Base-by-base conservation (phyloP, 1,140 invertebrate genomes). In the Cyclargus thomasi region DNA sequence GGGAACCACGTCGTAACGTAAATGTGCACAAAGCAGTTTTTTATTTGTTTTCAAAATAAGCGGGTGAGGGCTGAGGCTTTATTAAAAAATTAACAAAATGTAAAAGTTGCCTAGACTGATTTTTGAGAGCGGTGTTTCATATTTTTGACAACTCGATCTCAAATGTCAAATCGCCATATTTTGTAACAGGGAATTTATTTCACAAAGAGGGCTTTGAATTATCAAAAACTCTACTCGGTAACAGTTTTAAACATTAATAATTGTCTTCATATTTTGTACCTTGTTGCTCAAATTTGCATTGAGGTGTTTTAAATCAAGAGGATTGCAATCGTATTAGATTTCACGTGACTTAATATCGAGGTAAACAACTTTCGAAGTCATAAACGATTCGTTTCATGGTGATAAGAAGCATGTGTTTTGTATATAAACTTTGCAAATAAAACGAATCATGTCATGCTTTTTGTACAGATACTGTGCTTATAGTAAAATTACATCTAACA, bases 301-400 rank as follows among this genome's bases (percentile, higher is more conserved):
- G 10, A 11, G 0, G 39, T 47, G 39, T 47, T 47, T 47, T 16
- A 14, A n/a, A 47, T 14, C 39, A 47, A 47, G 14, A 47, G 39
- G 39, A 47, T 47, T 47, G 39, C 5, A 47, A 14, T 47, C 39
- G 14, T 47, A 47, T 47, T 47, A 47, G 39, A 47, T 55, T 29
- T 65, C 21, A 55, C 21, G 53, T 18, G 22, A 57, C 53, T 22
- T 53, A 18, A 17, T 8, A 65, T 70, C 63, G 63, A 72, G 71
- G 68, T 75, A 82, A 82, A 77, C 73, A 75, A 74, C 69, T 78
- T 71, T 72, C 67, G 29, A 69, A 64, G 20, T 39, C 22, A 18
- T 55, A 17, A 53, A 67, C 53, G 39, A 23, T 62, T 64, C 29
- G 47, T 65, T 39, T 69, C 39, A 64, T 69, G 62, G 36, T 67